phyloP scores from a whole-genome alignment of 2,113 vertebrate species.

The Siniperca chuatsi region DNA sequence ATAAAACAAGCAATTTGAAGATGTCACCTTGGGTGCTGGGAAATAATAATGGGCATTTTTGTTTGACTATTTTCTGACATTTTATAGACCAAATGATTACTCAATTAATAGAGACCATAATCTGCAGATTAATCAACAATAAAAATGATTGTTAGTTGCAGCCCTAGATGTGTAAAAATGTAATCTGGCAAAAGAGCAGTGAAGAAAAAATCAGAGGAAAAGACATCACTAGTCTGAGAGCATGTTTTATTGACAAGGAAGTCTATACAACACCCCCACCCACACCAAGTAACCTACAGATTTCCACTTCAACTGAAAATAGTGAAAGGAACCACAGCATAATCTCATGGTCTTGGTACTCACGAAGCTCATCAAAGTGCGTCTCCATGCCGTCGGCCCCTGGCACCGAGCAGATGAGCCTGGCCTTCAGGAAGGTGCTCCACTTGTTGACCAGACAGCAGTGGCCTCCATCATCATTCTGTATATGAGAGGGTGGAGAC shows the following conservation, averaged over 20 bases:
- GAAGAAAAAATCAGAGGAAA: constrained; percentile 1
- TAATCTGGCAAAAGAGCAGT: neutral
- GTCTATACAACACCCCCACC: constrained; percentile 32
- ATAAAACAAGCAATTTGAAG: neutral
- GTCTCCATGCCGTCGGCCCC: constrained; percentile 96
- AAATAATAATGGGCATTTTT: too few species aligned
- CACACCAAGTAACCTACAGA: constrained; percentile 7
- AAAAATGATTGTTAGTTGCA: neutral
- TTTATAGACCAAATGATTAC: neutral
- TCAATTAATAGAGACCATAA: neutral
- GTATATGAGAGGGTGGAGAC: constrained; percentile 8
- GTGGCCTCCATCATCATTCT: constrained; percentile 98
- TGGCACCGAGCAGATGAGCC: constrained; percentile 96
- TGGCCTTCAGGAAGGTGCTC: constrained; percentile 98
- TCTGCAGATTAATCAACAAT: constrained; percentile 1
- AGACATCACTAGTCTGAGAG: constrained; percentile 9
- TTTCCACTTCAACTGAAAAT: constrained; percentile 8
- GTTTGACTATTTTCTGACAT: neutral
- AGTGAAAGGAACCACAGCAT: neutral
- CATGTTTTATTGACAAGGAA: constrained; percentile 46
- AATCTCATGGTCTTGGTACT: constrained; percentile 73
- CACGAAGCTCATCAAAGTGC: constrained; percentile 97
- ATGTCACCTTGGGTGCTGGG: neutral
- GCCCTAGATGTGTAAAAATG: constrained; percentile 28
- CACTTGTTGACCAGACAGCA: constrained; percentile 99